A percentile compares a stretch with the other conserved stretches of the same genome.
These are phyloP conservation scores for Adrianichthys oophorus DNA, from an alignment of 2,797 vertebrate genomes.

Conservation along the genomic window DNA sequence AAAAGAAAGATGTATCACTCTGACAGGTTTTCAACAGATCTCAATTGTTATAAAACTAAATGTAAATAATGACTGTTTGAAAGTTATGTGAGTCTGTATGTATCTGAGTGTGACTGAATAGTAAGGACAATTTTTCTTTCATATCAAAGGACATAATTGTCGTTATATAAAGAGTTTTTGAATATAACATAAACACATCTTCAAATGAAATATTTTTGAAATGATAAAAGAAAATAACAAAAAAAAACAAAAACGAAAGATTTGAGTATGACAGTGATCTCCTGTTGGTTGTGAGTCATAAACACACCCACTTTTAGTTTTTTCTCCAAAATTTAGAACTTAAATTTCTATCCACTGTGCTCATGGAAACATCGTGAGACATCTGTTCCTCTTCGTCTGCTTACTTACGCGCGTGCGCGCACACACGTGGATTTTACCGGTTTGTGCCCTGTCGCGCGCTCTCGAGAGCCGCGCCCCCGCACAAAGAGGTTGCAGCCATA, in stretches of 20 bases:
- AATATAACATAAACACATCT: no score
- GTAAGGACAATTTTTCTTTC: no score
- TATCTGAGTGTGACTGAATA: no score
- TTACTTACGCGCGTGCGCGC: not conserved
- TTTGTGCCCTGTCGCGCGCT: constrained; percentile 26
- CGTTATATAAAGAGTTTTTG: no score
- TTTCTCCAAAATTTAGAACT: constrained; percentile 36
- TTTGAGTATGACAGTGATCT: constrained; percentile 27
- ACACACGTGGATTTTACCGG: not conserved
- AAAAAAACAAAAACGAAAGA: no score
- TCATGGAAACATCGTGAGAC: constrained; percentile 17
- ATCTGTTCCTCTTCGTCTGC: constrained; percentile 3
- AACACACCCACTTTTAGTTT: constrained; percentile 42
- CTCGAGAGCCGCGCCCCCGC: constrained; percentile 49
- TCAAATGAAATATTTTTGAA: no score
- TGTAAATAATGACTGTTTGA: no score
- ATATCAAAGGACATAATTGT: no score
- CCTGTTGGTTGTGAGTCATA: constrained; percentile 54
- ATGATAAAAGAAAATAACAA: no score
- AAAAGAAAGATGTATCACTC: constrained; percentile 22
- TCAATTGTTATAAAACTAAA: not conserved
- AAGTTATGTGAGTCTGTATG: no score
- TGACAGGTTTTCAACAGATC: constrained; percentile 14
- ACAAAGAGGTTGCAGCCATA: constrained; percentile 9
- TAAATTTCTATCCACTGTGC: constrained; percentile 47